Conservation (phyloP, 2,113 vertebrate species). For the Fukomys damarensis region DNA sequence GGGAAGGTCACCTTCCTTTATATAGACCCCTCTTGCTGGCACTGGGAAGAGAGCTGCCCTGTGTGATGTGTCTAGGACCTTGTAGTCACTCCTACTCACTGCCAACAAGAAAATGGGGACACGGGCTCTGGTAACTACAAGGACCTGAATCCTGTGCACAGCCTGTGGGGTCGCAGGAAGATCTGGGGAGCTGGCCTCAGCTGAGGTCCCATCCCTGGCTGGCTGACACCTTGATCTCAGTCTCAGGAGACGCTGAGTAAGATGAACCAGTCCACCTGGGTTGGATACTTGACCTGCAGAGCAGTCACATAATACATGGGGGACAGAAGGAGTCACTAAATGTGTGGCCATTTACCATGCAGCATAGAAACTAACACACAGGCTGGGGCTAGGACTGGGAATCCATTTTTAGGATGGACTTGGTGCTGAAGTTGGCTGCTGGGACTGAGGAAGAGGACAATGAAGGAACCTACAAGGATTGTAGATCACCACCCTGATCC, state of each 20-base stretch:
- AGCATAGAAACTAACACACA: background rate
- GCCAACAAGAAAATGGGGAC: no score
- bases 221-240: background rate
- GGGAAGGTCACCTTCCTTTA: accelerated
- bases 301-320: no score
- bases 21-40: background rate
- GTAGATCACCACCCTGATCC: no score
- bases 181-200: background rate
- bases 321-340: background rate
- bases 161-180: background rate
- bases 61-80: no score
- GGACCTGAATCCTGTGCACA: background rate
- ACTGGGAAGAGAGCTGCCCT: background rate
- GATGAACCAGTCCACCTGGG: background rate
- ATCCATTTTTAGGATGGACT: background rate
- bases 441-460: background rate
- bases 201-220: background rate
- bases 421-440: background rate
- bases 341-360: background rate
- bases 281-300: background rate
- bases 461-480: background rate
- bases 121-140: background rate
- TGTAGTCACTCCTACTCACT: accelerated
- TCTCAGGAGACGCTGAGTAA: background rate
- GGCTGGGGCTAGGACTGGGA: no score